These are phyloP conservation scores for Busseola fusca DNA, from an alignment of 2,888 invertebrate genomes.

Conservation along the genomic window DNA sequence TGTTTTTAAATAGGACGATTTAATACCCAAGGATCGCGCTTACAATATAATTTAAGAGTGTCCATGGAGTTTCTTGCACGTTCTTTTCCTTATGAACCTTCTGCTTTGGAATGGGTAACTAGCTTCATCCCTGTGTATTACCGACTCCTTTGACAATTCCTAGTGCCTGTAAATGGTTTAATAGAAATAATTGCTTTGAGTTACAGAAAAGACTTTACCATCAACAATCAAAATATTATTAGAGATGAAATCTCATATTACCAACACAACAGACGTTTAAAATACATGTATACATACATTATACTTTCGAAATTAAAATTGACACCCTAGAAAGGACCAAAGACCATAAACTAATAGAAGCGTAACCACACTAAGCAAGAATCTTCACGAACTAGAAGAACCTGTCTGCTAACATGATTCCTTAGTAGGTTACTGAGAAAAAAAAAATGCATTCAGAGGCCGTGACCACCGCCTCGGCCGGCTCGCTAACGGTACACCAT, in stretches of 20 bases:
- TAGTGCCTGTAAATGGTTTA: background rate
- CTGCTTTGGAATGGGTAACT: background rate
- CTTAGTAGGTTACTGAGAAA: constrained; percentile 79
- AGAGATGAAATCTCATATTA: background rate
- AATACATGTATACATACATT: background rate
- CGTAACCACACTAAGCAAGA: constrained; percentile 34
- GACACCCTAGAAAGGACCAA: constrained; percentile 3
- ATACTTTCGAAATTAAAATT: constrained; percentile 21
- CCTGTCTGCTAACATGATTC: constrained; percentile 70
- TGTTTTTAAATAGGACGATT: no score
- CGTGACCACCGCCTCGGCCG: constrained; percentile 72
- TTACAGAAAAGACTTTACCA: background rate
- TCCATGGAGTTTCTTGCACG: background rate
- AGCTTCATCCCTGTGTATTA: background rate
- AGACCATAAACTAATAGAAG: constrained; percentile 31
- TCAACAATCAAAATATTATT: background rate
- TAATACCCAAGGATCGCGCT: no score
- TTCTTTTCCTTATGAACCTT: background rate
- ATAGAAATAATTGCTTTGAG: background rate
- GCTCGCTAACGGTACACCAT: constrained; percentile 76
- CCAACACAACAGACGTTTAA: background rate
- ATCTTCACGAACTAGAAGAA: constrained; percentile 60
- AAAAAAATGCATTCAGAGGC: constrained; percentile 71
- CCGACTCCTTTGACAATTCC: background rate
- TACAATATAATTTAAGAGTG: no score